phyloP scores from a whole-genome alignment of 2,888 invertebrate species.

The Diadromus collaris region DNA sequence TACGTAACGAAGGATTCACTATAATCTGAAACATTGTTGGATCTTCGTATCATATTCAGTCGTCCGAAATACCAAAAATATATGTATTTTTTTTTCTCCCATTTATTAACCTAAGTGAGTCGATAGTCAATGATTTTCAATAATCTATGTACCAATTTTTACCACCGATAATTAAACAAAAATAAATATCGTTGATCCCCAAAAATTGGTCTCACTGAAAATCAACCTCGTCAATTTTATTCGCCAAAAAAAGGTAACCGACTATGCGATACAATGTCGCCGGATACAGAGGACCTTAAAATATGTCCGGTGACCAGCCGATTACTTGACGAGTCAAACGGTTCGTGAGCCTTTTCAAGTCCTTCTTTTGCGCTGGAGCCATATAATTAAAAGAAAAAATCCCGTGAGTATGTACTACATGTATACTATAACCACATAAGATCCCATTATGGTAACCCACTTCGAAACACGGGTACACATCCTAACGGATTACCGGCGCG shows the following conservation, averaged over 20 bases:
- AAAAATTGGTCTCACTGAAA: neutral
- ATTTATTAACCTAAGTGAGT: too few species aligned
- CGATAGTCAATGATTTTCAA: too few species aligned
- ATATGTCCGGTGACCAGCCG: neutral
- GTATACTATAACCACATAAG: constrained; percentile 13
- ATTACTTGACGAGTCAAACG: neutral
- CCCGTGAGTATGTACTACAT: constrained; percentile 25
- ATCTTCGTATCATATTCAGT: too few species aligned
- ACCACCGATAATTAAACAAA: too few species aligned
- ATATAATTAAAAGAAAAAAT: constrained; percentile 8
- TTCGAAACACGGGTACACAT: constrained; percentile 60
- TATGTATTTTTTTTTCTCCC: too few species aligned
- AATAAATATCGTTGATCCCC: neutral
- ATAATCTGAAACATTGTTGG: neutral
- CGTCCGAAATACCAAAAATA: too few species aligned
- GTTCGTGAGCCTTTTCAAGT: neutral
- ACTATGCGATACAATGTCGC: neutral
- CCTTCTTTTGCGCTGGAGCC: neutral
- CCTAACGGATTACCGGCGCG: constrained; percentile 61
- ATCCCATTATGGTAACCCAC: constrained; percentile 63
- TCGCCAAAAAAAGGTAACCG: neutral
- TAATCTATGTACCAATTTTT: too few species aligned
- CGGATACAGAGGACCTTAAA: neutral
- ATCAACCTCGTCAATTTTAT: neutral
- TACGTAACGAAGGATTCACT: neutral